Percentiles rank a stretch among this genome's conserved stretches.
These are phyloP conservation scores for Caenorhabditis sp. DNA, from an alignment of 2,888 invertebrate species.

Conservation along the genomic window DNA sequence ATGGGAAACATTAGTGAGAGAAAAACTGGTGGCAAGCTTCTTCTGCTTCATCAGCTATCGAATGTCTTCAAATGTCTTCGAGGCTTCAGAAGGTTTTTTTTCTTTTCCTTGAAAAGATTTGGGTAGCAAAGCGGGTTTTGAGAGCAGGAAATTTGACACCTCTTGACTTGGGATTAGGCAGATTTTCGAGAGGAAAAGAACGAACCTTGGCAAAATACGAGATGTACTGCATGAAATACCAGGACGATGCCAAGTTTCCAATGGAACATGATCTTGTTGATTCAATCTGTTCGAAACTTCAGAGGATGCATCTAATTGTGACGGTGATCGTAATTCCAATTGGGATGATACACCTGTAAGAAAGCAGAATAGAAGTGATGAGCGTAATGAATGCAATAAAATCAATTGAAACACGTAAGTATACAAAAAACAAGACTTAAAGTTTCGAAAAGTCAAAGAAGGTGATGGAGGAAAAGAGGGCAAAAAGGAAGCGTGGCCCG, in stretches of 20 bases:
- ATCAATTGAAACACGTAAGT: constrained; percentile 1
- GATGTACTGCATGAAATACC: constrained; percentile 21
- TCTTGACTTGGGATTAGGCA: constrained; percentile 9
- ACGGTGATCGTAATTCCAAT: constrained; percentile 48
- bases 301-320: constrained; percentile 59
- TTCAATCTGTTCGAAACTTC: constrained; percentile 57
- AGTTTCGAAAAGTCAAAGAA: constrained; percentile 7
- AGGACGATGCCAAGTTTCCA: constrained; percentile 46
- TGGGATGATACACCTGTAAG: constrained; percentile 44
- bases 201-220: constrained; percentile 38
- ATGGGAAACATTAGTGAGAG: constrained; percentile 24
- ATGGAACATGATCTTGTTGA: constrained; percentile 61
- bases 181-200: constrained; percentile 7
- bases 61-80: not conserved
- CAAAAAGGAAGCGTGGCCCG: constrained; percentile 53
- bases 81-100: too few relatives aligned
- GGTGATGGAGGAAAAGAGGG: constrained; percentile 29
- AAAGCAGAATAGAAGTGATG: constrained; percentile 8
- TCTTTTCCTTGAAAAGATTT: too few relatives aligned
- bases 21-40: constrained; percentile 6
- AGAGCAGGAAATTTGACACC: constrained; percentile 23
- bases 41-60: not conserved
- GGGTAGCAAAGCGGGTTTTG: not conserved
- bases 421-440: constrained; percentile 33
- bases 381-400: constrained; percentile 12